Evolutionary conservation across 1,140 invertebrate genomes (phyloP), one percentile per base, ranked within the genome.

Genomic region (Lucilia sericata): DNA sequence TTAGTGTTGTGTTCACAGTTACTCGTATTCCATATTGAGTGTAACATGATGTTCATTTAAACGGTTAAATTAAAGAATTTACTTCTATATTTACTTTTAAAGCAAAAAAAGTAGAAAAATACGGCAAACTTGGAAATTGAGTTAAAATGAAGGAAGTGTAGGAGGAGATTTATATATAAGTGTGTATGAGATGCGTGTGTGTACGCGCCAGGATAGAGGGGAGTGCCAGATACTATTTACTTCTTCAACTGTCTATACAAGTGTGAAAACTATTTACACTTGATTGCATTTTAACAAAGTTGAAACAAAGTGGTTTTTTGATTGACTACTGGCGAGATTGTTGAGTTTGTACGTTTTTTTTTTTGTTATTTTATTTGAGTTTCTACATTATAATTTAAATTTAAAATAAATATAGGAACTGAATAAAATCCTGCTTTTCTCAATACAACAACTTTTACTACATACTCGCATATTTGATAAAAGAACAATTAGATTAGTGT

Each of bases 21-120:
- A 42, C 42, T 42, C 42, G 42, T 42, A 2, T 42, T 42, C 42
- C 42, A 30, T 42, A 42, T 42, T 55, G 51, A n/a, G n/a, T 17
- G 74, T 42, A 17, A 30, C 30, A 76, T 17, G 74, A 34, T 76
- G 74, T 42, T 76, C 74, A 76, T 42, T 76, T 76, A 47, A 76
- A 76, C 36, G 74, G 34, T 76, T 76, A 42, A 76, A 76, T 76
- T 76, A 76, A 76, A 55, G 51, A 17, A 55, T 55, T 55, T 30
- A 30, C 25, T 30, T 30, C 14, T 55, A n/a, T 55, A n/a, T 55
- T 55, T 55, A 14, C 51, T 14, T 55, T 55, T 55, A 55, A 55
- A 55, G 51, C 51, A 17, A 55, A 14, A 55, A 14, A 55, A 2
- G 51, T 51, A 55, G 5, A 55, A 55, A n/a, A 55, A 42, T 42